Evolutionary conservation across 2,797 vertebrate species (phyloP), one percentile per base, ranked within the genome.

Genomic region (Leptodactylus fallax): DNA sequence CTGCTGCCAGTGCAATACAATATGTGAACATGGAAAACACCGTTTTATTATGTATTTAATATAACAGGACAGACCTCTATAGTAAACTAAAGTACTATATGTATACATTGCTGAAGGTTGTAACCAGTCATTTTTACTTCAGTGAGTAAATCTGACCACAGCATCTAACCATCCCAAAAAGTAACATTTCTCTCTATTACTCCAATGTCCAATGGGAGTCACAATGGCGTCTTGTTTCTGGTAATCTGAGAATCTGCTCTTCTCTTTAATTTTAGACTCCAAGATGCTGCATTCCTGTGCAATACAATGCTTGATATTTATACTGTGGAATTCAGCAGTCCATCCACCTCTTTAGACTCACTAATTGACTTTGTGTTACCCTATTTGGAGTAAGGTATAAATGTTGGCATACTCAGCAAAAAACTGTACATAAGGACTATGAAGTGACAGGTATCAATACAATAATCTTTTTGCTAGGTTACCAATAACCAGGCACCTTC

Each of bases 141-240:
- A 3, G 36, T 69, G 51, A 81, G 51, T 60, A 49, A 83, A 86
- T 91, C 60, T 0, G 85, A 90, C 89, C 90, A 90, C 79, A 88
- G 89, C 23, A 47, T 7, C 90, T 90, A 67, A 0, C 89, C 53
- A 87, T 8, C 89, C 72, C n/a, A 82, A 88, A 76, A 89, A 79
- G 72, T 78, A 82, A 83, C 85, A 10, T 71, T 78, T 88, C 88
- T 89, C 87, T 0, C 61, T 53, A 12, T 87, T 3, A 58, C 80
- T 14, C 91, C 81, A 87, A 8, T 56, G 91, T 86, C 93, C 91
- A 91, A 87, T 81, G 47, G 90, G 92, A 91, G 90, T 92, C 92
- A 94, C 93, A 94, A 94, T 92, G 93, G 93, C 45, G 91, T 91
- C 93, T 93, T 94, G 93, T 94, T 94, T 92, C 93, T 93, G 91